Evolutionary conservation across 2,888 invertebrate genomes (phyloP), one percentile per base, ranked within the genome.

Genomic region (Perithous albicinctus): DNA sequence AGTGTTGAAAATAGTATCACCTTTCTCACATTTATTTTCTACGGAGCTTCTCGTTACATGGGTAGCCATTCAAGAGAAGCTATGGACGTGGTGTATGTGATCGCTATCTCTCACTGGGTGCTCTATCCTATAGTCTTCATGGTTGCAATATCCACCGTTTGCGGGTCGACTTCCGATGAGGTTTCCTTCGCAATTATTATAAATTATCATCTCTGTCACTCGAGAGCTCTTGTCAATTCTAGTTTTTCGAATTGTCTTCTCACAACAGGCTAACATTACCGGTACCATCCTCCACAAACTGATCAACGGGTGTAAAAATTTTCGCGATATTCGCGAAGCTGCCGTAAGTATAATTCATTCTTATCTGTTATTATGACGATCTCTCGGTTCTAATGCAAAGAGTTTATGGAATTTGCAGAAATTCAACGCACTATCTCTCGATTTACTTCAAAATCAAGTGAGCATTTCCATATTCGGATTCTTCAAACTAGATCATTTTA

Each of bases 101-200:
- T 56, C 2, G 35, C 15, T 35, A 4, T 20, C 3, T 38, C 1
- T 32, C 18, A 29, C 4, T 76, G 51, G 66, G 3, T 51, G 0
- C 0, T 46, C 8, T 18, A 35, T 26, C 41, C 72, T 3, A n/a
- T 51, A 15, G 0, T 61, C 1, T 1, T n/a, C 1, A 10, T 80
- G 0, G 4, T 18, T 41, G n/a, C 5, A 8, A 4, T 80, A n/a
- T 61, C 80, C 12, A 61, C 18, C 32, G 41, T 76, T 56, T 76
- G 72, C 20, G 76, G 72, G 12, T 72, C 80, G 0, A 59, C 66
- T 59, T 38, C 51, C 4, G 23, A 72, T 2, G 80, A 80, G 76
- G 80, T 80, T 41, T 41, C 5, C 29, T 15, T n/a, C n/a, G n/a
- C n/a, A 18, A 35, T 0, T 5, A 35, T 23, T 61, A 48, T 59